A percentile compares a stretch with the other conserved stretches of the same genome.
phyloP scores from a whole-genome alignment of 2,797 vertebrate species.

The Aselliscus stoliczkanus region DNA sequence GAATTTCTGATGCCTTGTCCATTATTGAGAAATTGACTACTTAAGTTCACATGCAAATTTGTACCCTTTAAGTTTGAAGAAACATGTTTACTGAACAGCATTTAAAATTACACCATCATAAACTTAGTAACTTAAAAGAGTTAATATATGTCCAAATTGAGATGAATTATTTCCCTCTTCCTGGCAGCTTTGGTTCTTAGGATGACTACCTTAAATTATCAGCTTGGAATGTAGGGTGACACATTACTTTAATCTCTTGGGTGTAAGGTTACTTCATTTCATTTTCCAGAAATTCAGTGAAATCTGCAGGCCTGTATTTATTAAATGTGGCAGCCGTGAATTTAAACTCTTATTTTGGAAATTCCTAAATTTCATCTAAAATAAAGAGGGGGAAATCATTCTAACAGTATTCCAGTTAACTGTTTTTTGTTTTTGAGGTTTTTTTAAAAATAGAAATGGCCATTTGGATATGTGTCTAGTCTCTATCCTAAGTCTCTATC shows the following conservation, averaged over 20 bases:
- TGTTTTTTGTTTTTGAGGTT: not conserved
- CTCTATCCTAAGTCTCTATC: not conserved
- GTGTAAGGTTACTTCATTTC: not conserved
- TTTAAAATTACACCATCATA: conserved; percentile 1
- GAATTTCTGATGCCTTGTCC: not conserved
- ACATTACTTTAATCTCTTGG: not conserved
- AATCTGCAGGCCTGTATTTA: not conserved
- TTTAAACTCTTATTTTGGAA: conserved; percentile 38
- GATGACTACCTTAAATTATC: conserved; percentile 1
- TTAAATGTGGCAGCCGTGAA: not conserved
- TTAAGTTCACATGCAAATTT: not conserved
- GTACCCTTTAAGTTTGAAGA: not conserved
- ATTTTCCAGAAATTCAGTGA: conserved; percentile 40
- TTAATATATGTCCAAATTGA: not conserved
- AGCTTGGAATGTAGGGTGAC: conserved; percentile 18
- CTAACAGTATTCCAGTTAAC: not conserved
- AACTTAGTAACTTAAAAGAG: not conserved
- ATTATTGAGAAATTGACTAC: not conserved
- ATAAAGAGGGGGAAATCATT: not conserved
- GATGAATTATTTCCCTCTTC: conserved; percentile 7
- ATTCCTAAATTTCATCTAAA: conserved; percentile 12
- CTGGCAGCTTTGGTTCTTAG: not conserved
- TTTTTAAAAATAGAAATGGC: not conserved
- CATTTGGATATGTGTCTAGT: not conserved
- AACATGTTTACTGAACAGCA: not conserved